phyloP scores from a whole-genome alignment of 2,113 vertebrate genomes.

The Hippopotamus amphibius region DNA sequence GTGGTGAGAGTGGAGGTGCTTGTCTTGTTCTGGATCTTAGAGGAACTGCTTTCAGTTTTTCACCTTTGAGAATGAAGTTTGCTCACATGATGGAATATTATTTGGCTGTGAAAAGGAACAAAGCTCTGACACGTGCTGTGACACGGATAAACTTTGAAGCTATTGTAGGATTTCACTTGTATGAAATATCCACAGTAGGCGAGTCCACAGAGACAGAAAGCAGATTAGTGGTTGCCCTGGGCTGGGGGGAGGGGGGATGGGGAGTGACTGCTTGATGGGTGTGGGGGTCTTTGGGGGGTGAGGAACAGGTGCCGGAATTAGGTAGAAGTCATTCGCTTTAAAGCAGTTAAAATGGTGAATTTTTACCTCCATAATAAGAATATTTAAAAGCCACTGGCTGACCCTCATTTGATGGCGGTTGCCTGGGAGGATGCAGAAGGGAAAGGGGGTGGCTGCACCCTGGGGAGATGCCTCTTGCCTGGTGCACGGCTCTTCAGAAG shows the following conservation, averaged over 20 bases:
- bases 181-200: fast-evolving
- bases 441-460: fast-evolving
- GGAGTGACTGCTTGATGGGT: neutral
- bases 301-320: neutral
- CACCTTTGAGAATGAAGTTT: no score
- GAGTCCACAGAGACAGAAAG: neutral
- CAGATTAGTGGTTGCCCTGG: neutral
- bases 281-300: neutral
- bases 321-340: neutral
- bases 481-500: neutral
- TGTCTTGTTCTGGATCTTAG: no score
- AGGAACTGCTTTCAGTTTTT: no score
- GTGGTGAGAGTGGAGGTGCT: no score
- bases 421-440: neutral
- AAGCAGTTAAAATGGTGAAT: neutral
- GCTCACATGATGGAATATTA: neutral
- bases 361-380: neutral
- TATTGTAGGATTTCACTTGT: fast-evolving
- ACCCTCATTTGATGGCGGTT: neutral
- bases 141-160: no score
- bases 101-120: neutral
- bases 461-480: neutral
- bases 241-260: neutral
- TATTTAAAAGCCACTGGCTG: neutral
- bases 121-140: neutral